Evolutionary conservation across 2,888 invertebrate species (phyloP).

Genomic region (Ptychoptera contaminata): DNA sequence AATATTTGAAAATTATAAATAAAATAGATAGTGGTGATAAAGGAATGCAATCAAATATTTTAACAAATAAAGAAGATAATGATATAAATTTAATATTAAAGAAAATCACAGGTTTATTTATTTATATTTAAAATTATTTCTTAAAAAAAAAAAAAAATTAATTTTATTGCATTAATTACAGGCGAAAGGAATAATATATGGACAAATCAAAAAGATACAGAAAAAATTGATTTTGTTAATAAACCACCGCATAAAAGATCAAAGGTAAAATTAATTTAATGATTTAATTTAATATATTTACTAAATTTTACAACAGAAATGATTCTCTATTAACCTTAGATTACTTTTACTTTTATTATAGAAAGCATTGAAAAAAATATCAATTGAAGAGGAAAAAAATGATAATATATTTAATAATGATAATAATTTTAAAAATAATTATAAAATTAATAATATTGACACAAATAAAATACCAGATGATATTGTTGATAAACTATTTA

Average conservation of each 20-base stretch:
- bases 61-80: too few species aligned
- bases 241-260: constrained; percentile 25
- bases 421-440: constrained; percentile 12
- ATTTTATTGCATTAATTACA: not conserved
- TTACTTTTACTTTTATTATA: constrained; percentile 2
- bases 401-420: constrained; percentile 14
- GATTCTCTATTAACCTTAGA: not conserved
- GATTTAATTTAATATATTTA: too few species aligned
- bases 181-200: constrained; percentile 1
- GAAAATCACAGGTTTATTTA: too few species aligned
- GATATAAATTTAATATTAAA: too few species aligned
- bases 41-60: too few species aligned
- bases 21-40: too few species aligned
- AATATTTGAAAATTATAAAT: constrained; percentile 33
- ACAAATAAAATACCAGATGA: constrained; percentile 25
- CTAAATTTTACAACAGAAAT: not conserved
- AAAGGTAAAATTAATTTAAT: constrained; percentile 11
- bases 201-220: constrained; percentile 12
- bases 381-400: constrained; percentile 22
- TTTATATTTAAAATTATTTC: too few species aligned
- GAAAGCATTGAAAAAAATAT: constrained; percentile 19
- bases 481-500: constrained; percentile 28
- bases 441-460: constrained; percentile 11
- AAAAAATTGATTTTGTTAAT: constrained; percentile 21
- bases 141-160: not conserved